Base-by-base conservation (phyloP, 1,140 invertebrate genomes). In the Drosophila burlai region DNA sequence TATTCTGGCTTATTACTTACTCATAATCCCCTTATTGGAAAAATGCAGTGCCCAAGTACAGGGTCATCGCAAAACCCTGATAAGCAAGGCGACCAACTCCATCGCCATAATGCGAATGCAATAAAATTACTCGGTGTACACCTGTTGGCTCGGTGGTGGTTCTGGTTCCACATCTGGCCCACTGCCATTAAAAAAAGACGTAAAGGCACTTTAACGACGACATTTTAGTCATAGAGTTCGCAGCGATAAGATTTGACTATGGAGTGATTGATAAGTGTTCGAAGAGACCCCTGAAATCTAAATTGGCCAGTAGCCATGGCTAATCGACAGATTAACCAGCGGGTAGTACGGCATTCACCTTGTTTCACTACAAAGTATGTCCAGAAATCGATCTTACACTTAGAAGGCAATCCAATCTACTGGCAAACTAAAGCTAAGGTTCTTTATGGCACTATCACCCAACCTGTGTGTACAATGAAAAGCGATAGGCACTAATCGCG, bases 1-100 rank as follows among this genome's bases (percentile, higher is more conserved):
- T 64, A 60, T 60, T 46, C 8, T 13, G 15, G 26, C 3, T 40
- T 26, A 9, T 5, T 67, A 24, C 9, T n/a, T 45, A 36, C 31
- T 43, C 55, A 50, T 61, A 73, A 73, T 73, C 67, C 71, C 24
- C 7, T 29, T 24, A 16, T 5, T 45, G 38, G 24, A 6, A 54
- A 63, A 73, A 63, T 80, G 65, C 81, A 83, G 29, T 66, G 38
- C 73, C 73, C 81, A 83, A 68, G 65, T 65, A 60, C 76, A 80
- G 61, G 72, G 66, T 66, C 72, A 80, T 64, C 6, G 34, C 13
- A 18, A 45, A 31, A 24, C 54, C 46, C 15, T 55, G 74, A 76
- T 76, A 76, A 73, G 21, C 18, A 0, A 10, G 46, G 46, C 26
- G 46, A 24, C 61, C 61, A 67, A 73, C 55, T 73, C 31, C 45